phyloP scores from a whole-genome alignment of 1,140 invertebrate genomes.

The Xylocopa sonorina region DNA sequence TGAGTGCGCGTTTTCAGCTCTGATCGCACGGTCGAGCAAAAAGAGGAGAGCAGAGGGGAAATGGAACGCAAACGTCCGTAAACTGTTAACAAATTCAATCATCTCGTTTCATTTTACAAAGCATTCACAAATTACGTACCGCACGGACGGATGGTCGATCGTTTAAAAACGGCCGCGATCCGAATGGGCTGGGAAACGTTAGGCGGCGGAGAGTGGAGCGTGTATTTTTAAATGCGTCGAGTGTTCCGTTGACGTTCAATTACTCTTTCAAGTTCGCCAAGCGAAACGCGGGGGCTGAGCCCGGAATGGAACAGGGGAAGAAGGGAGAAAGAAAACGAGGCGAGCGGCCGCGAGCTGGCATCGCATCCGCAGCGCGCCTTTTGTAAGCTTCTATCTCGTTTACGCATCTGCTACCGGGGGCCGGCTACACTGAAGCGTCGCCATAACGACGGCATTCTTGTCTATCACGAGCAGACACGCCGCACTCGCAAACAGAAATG shows the following conservation, averaged over 20 bases:
- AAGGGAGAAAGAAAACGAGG: slow-evolving; percentile 56
- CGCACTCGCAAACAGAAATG: slow-evolving; percentile 53
- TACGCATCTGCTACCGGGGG: slow-evolving; percentile 69
- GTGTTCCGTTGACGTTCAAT: slow-evolving; percentile 75
- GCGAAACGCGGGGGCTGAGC: slow-evolving; percentile 31
- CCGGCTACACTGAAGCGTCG: slow-evolving; percentile 56
- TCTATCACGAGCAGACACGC: slow-evolving; percentile 59
- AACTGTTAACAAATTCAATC: neutral
- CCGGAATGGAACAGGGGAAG: slow-evolving; percentile 3
- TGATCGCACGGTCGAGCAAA: neutral
- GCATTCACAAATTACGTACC: neutral
- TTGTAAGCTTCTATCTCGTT: slow-evolving; percentile 74
- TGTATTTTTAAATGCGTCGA: slow-evolving; percentile 70
- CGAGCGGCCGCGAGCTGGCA: slow-evolving; percentile 33
- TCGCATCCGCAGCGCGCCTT: slow-evolving; percentile 66
- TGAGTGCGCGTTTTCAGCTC: neutral
- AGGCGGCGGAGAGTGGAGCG: neutral
- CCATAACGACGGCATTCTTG: slow-evolving; percentile 65
- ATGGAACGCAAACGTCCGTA: neutral
- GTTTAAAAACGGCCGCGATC: neutral
- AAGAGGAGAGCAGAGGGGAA: neutral
- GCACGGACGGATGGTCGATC: neutral
- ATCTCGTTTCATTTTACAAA: accelerated
- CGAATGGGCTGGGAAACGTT: neutral
- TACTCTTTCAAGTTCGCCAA: slow-evolving; percentile 74